Percentiles rank a stretch among this genome's conserved stretches.
phyloP scores from a whole-genome alignment of 2,888 invertebrate genomes.

The Eupithecia centaureata region DNA sequence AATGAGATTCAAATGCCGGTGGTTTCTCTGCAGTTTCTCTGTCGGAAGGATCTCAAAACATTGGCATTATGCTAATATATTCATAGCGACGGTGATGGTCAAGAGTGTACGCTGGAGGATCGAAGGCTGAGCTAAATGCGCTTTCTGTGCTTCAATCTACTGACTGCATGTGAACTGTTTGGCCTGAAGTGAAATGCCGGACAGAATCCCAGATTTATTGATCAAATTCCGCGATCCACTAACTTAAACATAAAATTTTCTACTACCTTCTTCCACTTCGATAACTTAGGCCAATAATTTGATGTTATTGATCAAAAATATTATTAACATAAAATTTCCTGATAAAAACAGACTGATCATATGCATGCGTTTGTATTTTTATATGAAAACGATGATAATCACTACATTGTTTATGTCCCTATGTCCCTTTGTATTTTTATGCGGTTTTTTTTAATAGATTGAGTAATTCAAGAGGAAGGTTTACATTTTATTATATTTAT shows the following conservation, averaged over 20 bases:
- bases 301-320: too few relatives aligned
- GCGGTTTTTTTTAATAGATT: too few relatives aligned
- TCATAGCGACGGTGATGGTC: slow-evolving; percentile 18
- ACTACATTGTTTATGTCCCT: too few relatives aligned
- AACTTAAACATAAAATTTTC: not conserved
- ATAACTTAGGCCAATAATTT: too few relatives aligned
- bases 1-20: slow-evolving; percentile 13
- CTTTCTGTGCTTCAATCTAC: not conserved
- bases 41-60: slow-evolving; percentile 7
- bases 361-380: too few relatives aligned
- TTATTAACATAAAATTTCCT: too few relatives aligned
- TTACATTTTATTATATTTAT: too few relatives aligned
- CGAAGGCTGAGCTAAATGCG: slow-evolving; percentile 2
- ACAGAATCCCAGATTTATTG: not conserved
- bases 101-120: slow-evolving; percentile 17
- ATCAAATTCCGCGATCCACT: not conserved
- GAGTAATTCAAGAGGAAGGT: too few relatives aligned
- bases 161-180: not conserved
- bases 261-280: not conserved
- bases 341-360: too few relatives aligned
- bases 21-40: not conserved
- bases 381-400: too few relatives aligned
- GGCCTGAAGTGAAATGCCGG: not conserved
- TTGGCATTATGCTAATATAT: slow-evolving; percentile 28
- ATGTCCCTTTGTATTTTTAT: too few relatives aligned